Evolutionary conservation across 2,888 invertebrate genomes (phyloP).

Genomic region (Resseliella maxima): DNA sequence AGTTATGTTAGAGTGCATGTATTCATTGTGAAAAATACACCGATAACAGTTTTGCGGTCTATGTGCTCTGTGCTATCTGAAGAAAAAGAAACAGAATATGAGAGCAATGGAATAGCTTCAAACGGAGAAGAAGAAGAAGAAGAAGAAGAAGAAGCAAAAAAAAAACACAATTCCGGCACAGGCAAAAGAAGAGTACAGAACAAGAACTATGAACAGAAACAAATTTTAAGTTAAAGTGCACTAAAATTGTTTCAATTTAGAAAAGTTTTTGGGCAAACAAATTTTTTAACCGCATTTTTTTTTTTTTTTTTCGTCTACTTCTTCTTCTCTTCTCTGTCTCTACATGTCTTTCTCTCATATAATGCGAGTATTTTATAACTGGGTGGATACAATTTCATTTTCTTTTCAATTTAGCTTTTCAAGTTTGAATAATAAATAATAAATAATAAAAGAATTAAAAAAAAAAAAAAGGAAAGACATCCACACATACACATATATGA

Average conservation of each 20-base stretch:
- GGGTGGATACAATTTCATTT: not conserved
- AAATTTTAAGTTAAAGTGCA: conserved; percentile 47
- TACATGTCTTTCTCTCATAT: not conserved
- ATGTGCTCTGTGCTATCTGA: not conserved
- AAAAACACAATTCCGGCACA: not conserved
- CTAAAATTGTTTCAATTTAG: conserved; percentile 51
- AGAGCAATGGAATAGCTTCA: not conserved
- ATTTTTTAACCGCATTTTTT: not conserved
- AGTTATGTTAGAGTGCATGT: conserved; percentile 3
- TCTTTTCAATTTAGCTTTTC: conserved; percentile 7
- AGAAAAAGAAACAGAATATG: not conserved
- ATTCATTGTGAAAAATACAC: not conserved
- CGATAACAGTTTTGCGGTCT: not conserved
- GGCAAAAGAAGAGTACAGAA: not conserved
- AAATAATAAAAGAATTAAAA: too few species aligned
- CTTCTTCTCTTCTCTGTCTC: too few species aligned
- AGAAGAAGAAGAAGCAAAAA: not conserved
- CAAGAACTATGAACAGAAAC: conserved; percentile 33
- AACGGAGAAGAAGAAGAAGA: not conserved
- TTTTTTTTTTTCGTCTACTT: not conserved
- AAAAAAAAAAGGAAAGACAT: not conserved
- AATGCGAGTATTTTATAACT: not conserved
- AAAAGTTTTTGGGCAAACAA: conserved; percentile 53
- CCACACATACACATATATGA: too few species aligned
- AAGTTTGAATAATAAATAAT: conserved; percentile 51